Base-by-base conservation (phyloP, 1,140 invertebrate genomes). In the Dolichoris vasculosae region DNA sequence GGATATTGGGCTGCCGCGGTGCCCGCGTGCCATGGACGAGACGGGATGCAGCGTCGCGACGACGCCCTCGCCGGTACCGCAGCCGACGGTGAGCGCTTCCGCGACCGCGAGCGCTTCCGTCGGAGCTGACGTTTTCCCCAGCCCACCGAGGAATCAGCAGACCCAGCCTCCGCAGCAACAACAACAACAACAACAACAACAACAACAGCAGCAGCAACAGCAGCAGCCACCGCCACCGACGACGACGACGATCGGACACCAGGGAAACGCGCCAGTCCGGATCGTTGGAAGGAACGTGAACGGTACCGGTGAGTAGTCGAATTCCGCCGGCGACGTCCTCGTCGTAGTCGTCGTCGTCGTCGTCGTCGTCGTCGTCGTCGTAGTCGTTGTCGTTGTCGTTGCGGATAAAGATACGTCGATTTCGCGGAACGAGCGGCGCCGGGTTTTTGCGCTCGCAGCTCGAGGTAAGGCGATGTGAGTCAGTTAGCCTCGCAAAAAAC, bases 271-370 rank as follows among this genome's bases (percentile, higher is more conserved):
- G 73, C 88, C 83, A 83, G 87, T 82, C 84, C 89, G 92, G 86
- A 93, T 94, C 81, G 87, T 94, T 79, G 92, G 93, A 69, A 90
- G 93, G 84, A 94, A 94, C 88, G 90, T 92, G 88, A 94, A 94
- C 88, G 93, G 93, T 86, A 94, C 93, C 83, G 88, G 93, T 94
- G 88, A 94, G 93, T 91, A 30, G 43, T 48, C 13, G 17, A 17
- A 9, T 4, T 17, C 30, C 46, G 15, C 46, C 26, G 6, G 13
- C 17, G 17, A 8, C 48, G 8, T 8, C 48, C 17, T 17, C 17
- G 48, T 15, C 20, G 4, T 7, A 32, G n/a, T n/a, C n/a, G n/a
- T n/a, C n/a, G n/a, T n/a, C n/a, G n/a, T n/a, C 46, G 15, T 26
- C 15, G 17, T 8, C 11, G 4, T 30, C 59, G 23, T n/a, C 59